Evolutionary conservation across 2,113 vertebrate genomes (phyloP).

Genomic region (Felis chaus): DNA sequence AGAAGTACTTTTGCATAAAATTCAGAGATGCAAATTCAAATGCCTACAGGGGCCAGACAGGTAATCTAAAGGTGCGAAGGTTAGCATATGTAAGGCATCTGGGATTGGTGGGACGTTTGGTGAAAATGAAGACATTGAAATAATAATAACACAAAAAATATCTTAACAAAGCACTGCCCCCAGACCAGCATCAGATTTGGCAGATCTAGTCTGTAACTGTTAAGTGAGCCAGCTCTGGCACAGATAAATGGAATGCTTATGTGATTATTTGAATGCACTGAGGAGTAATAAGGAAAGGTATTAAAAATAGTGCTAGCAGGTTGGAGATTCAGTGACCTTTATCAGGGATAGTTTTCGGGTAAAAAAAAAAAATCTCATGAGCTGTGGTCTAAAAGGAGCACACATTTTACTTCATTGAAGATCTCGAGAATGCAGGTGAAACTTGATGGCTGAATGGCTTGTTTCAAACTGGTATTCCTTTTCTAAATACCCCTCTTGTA

Average conservation of each 20-base stretch:
- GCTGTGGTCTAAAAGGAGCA: background rate
- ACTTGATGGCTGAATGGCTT: accelerated
- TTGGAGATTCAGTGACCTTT: background rate
- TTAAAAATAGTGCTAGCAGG: background rate
- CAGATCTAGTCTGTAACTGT: background rate
- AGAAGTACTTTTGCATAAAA: background rate
- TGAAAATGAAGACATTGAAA: background rate
- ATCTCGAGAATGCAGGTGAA: background rate
- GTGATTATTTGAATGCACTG: background rate
- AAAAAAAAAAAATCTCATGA: background rate
- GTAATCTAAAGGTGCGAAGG: background rate
- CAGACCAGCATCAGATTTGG: background rate
- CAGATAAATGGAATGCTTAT: background rate
- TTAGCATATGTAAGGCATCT: background rate
- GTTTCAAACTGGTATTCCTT: background rate
- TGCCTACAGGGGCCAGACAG: background rate
- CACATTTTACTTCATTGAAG: background rate
- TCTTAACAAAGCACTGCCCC: background rate
- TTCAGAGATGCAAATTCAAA: background rate
- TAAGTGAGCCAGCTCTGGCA: background rate
- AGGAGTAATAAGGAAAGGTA: background rate
- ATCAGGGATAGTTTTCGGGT: background rate
- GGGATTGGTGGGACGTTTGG: background rate
- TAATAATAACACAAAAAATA: background rate
- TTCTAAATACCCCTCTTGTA: background rate